Evolutionary conservation across 2,797 vertebrate species (phyloP).

Genomic region (Enteromius treurensis): DNA sequence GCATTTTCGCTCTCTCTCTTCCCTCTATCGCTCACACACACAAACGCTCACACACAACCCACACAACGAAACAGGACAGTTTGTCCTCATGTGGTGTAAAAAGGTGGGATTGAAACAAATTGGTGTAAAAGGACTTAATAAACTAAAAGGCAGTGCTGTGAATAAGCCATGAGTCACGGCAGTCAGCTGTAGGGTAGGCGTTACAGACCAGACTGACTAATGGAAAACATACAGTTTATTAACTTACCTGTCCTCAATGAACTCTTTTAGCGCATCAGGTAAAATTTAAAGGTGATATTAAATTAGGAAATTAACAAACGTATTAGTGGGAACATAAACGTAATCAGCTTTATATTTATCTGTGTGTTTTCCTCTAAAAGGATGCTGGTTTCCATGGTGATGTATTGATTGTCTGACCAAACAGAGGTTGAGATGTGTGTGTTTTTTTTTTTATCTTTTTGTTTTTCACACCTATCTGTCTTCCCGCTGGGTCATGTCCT

Average conservation of each 20-base stretch:
- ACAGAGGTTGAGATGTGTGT: slow-evolving; percentile 60
- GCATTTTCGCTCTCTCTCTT: neutral
- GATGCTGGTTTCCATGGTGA: slow-evolving; percentile 67
- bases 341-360: slow-evolving; percentile 57
- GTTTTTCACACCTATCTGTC: slow-evolving; percentile 56
- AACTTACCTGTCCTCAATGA: slow-evolving; percentile 34
- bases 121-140: slow-evolving; percentile 50
- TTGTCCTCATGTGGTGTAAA: slow-evolving; percentile 48
- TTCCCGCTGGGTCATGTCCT: slow-evolving; percentile 67
- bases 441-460: slow-evolving; percentile 30
- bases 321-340: slow-evolving; percentile 26
- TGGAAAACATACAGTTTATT: slow-evolving; percentile 47
- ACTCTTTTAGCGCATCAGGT: slow-evolving; percentile 19
- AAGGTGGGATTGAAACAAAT: slow-evolving; percentile 51
- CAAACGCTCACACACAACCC: slow-evolving; percentile 22
- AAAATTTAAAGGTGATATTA: neutral
- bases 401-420: slow-evolving; percentile 68
- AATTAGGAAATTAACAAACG: neutral
- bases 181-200: slow-evolving; percentile 50
- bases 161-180: slow-evolving; percentile 48
- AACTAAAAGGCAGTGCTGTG: slow-evolving; percentile 46
- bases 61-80: slow-evolving; percentile 37
- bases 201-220: slow-evolving; percentile 45
- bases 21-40: neutral
- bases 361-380: slow-evolving; percentile 60